A percentile compares a stretch with the other conserved stretches of the same genome.
Evolutionary conservation across 30 jellyfish, hydroid and myxozoan species (phyloP).

Genomic region (Aurelia aurita): DNA sequence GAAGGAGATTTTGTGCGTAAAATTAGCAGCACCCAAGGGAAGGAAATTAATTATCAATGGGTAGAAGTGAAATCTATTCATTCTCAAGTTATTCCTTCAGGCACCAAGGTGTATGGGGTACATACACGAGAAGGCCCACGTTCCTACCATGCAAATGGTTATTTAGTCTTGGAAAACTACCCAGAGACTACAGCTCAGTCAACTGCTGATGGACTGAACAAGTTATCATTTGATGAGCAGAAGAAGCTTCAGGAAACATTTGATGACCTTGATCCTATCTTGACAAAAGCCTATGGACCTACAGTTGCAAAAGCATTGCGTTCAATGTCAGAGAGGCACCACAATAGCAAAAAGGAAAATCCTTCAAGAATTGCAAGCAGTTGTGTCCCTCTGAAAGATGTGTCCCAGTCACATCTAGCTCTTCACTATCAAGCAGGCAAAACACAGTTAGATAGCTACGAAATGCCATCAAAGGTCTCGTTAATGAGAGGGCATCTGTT

Average conservation of each 20-base stretch:
- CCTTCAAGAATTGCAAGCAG: neutral
- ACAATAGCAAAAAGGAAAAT: neutral
- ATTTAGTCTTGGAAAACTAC: slow-evolving; percentile 38
- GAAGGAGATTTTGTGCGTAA: slow-evolving; percentile 61
- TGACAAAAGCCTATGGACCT: slow-evolving; percentile 47
- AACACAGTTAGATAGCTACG: slow-evolving; percentile 17
- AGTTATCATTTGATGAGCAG: slow-evolving; percentile 40
- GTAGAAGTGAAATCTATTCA: slow-evolving; percentile 22
- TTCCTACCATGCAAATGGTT: slow-evolving; percentile 70
- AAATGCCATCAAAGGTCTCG: slow-evolving; percentile 57
- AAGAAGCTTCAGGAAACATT: slow-evolving; percentile 21
- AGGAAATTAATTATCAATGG: slow-evolving; percentile 41
- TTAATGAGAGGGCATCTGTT: slow-evolving; percentile 52
- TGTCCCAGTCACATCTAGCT: slow-evolving; percentile 20
- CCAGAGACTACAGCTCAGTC: slow-evolving; percentile 53
- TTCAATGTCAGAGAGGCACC: slow-evolving; percentile 36
- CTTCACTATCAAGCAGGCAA: slow-evolving; percentile 38
- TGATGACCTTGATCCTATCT: slow-evolving; percentile 34
- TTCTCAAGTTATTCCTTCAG: slow-evolving; percentile 34
- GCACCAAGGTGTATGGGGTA: slow-evolving; percentile 56
- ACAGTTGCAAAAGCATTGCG: slow-evolving; percentile 59
- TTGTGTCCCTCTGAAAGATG: slow-evolving; percentile 17
- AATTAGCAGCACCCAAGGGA: slow-evolving; percentile 4
- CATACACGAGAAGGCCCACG: slow-evolving; percentile 69
- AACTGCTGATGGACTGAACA: slow-evolving; percentile 45